Conservation (phyloP, 2,113 vertebrate genomes). For the Rattus rattus region DNA sequence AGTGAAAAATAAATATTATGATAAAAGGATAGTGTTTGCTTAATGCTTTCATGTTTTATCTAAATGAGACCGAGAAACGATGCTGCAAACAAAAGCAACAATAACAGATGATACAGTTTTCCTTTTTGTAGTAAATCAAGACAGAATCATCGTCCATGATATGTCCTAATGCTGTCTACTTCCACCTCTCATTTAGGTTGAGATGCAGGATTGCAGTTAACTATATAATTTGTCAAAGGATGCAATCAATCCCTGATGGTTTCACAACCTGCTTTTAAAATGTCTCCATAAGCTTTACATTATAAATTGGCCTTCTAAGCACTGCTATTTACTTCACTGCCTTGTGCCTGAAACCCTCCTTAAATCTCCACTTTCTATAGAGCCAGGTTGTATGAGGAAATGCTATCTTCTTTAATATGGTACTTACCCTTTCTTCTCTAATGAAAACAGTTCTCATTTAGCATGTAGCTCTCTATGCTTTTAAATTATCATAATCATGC, state of each 20-base stretch:
- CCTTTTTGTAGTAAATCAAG: background rate
- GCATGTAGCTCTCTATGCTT: constrained; percentile 65
- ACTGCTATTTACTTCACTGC: constrained; percentile 80
- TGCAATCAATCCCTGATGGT: constrained; percentile 75
- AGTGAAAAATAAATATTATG: background rate
- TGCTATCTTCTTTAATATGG: constrained; percentile 80
- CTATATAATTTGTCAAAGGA: constrained; percentile 76
- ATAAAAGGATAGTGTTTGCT: background rate
- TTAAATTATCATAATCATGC: constrained; percentile 72
- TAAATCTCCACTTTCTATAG: constrained; percentile 81
- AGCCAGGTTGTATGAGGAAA: constrained; percentile 76
- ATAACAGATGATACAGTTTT: background rate
- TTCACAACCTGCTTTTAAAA: constrained; percentile 81
- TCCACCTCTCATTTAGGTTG: background rate
- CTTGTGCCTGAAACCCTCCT: constrained; percentile 80
- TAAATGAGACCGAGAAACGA: background rate
- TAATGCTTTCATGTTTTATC: constrained; percentile 40
- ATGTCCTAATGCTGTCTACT: background rate
- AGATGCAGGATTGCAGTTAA: constrained; percentile 52
- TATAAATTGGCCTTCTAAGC: constrained; percentile 86
- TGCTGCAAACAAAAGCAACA: background rate
- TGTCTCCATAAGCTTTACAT: constrained; percentile 82
- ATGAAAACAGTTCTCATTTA: constrained; percentile 83
- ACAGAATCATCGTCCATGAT: background rate
- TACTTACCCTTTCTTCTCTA: constrained; percentile 83